A percentile compares a stretch with the other conserved stretches of the same genome.
These are phyloP conservation scores for Oenanthe melanoleuca DNA, from an alignment of 2,113 vertebrate species.

Conservation along the genomic window DNA sequence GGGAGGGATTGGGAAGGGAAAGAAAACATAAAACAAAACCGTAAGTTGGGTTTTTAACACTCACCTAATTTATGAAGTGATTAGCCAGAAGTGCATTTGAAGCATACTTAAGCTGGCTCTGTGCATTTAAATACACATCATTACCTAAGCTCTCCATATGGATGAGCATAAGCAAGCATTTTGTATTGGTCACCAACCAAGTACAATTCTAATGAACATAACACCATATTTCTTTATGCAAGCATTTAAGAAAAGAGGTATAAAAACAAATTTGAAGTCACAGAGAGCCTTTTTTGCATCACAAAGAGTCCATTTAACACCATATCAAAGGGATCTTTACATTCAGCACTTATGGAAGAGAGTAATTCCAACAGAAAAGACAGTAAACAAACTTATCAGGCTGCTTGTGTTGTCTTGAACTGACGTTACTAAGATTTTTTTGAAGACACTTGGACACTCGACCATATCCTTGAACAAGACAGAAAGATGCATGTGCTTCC, in stretches of 20 bases:
- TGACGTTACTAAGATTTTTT: conserved; percentile 30
- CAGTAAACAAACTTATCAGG: not conserved
- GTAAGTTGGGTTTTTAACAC: conserved; percentile 47
- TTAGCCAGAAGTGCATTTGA: conserved; percentile 57
- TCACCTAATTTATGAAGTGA: conserved; percentile 61
- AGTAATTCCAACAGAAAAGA: conserved; percentile 38
- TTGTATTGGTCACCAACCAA: not conserved
- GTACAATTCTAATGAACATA: not conserved
- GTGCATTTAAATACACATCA: conserved; percentile 43
- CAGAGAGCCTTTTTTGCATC: not conserved
- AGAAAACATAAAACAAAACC: conserved; percentile 11
- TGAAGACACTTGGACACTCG: conserved; percentile 55
- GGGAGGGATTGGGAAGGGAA: not conserved
- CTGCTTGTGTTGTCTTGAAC: not conserved
- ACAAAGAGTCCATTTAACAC: not conserved
- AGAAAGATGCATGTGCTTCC: not conserved
- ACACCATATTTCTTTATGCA: not conserved
- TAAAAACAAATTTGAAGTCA: not conserved
- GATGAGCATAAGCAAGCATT: conserved; percentile 12
- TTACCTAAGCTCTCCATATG: conserved; percentile 39
- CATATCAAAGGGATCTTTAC: conserved; percentile 49
- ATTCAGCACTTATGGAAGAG: not conserved
- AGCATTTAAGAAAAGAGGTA: not conserved
- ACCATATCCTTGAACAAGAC: conserved; percentile 43
- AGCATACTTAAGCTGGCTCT: conserved; percentile 60